Percentiles rank a stretch among this genome's conserved stretches.
phyloP scores from a whole-genome alignment of 2,797 vertebrate species.

The Liasis olivaceus region DNA sequence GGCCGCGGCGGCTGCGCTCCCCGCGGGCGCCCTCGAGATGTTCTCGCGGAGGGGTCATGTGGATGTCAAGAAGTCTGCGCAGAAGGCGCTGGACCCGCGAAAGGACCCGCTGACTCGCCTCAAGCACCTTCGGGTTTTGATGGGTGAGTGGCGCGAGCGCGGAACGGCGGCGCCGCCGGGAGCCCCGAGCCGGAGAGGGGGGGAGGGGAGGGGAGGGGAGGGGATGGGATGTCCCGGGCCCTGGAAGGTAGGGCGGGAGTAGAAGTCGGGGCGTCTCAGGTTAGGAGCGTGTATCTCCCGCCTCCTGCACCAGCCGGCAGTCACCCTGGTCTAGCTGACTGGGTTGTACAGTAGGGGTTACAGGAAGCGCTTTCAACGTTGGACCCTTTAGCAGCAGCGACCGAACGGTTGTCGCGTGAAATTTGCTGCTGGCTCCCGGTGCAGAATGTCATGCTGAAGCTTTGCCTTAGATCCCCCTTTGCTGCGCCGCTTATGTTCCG shows the following conservation, averaged over 20 bases:
- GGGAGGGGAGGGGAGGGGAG: too few species aligned
- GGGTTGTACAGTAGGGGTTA: too few species aligned
- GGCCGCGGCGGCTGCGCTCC: background rate
- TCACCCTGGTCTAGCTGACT: background rate
- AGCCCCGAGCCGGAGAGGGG: background rate
- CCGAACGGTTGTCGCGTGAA: background rate
- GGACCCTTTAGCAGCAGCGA: background rate
- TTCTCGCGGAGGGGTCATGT: constrained; percentile 96
- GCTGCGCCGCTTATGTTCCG: background rate
- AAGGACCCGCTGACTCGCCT: constrained; percentile 94
- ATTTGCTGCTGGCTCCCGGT: background rate
- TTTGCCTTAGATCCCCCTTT: background rate
- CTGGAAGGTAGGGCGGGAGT: background rate
- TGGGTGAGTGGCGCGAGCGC: constrained; percentile 81
- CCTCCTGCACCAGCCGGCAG: background rate
- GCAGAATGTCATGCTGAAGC: background rate
- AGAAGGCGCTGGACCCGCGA: constrained; percentile 99
- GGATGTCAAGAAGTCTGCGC: constrained; percentile 98
- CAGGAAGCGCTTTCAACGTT: background rate
- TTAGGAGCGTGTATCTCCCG: background rate
- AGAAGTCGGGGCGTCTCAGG: background rate
- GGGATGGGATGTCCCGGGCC: background rate
- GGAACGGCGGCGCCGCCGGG: background rate
- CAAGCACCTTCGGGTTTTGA: constrained; percentile 92
- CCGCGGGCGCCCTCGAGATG: constrained; percentile 80